Percentiles rank a stretch among this genome's conserved stretches.
Evolutionary conservation across 2,113 vertebrate species (phyloP).

Genomic region (Syngnathus scovelli): DNA sequence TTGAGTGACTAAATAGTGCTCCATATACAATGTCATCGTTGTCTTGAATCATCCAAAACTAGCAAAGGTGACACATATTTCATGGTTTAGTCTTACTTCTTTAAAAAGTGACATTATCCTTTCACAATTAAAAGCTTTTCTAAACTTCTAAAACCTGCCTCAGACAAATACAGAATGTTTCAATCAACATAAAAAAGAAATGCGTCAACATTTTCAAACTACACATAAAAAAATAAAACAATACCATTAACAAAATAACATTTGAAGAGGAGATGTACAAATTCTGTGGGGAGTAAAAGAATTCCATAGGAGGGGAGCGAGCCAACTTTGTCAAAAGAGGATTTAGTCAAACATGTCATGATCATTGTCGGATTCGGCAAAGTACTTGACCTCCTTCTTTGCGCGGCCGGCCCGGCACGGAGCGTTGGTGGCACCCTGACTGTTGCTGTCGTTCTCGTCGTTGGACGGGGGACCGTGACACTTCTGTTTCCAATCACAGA

Average conservation of each 20-base stretch:
- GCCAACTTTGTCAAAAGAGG: slow-evolving; percentile 43
- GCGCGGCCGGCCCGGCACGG: slow-evolving; percentile 79
- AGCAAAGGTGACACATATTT: slow-evolving; percentile 60
- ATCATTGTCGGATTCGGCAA: slow-evolving; percentile 83
- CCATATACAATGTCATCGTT: background rate
- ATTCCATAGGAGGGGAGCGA: slow-evolving; percentile 74
- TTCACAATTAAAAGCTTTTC: slow-evolving; percentile 95
- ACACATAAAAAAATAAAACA: slow-evolving; percentile 97
- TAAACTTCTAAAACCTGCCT: slow-evolving; percentile 95
- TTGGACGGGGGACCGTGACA: slow-evolving; percentile 81
- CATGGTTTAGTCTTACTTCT: slow-evolving; percentile 94
- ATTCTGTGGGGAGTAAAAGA: slow-evolving; percentile 83
- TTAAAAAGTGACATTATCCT: slow-evolving; percentile 88
- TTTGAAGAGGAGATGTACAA: slow-evolving; percentile 95
- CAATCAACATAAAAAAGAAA: slow-evolving; percentile 93
- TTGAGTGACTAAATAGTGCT: background rate
- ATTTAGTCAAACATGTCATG: slow-evolving; percentile 92
- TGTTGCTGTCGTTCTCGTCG: slow-evolving; percentile 69
- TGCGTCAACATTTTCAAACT: slow-evolving; percentile 95
- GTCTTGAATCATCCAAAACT: background rate
- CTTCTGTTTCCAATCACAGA: slow-evolving; percentile 68
- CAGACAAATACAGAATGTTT: slow-evolving; percentile 88
- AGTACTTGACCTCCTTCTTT: slow-evolving; percentile 95
- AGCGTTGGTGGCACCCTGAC: slow-evolving; percentile 62
- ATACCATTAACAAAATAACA: slow-evolving; percentile 89